These are phyloP conservation scores for Dicranocentrus wangi DNA, from an alignment of 2,888 invertebrate species.

Conservation along the genomic window DNA sequence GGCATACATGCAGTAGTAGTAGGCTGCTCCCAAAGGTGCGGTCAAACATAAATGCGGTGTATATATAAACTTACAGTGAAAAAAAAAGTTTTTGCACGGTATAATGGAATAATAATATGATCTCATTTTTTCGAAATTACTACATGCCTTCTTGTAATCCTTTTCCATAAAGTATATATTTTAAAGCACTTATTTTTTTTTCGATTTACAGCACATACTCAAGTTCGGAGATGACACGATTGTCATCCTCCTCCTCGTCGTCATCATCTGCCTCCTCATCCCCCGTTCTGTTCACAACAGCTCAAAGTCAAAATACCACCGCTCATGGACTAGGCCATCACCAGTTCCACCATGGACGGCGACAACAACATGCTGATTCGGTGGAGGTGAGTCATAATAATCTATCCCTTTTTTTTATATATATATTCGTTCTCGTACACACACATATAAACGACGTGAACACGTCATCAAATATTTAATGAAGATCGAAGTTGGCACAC, in stretches of 20 bases:
- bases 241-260: conserved; percentile 72
- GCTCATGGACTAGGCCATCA: conserved; percentile 32
- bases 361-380: conserved; percentile 66
- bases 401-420: background rate
- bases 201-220: conserved; percentile 71
- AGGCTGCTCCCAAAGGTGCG: no score
- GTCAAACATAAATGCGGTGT: no score
- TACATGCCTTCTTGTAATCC: background rate
- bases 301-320: conserved; percentile 66
- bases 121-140: no score
- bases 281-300: conserved; percentile 71
- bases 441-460: no score
- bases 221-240: conserved; percentile 73
- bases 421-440: no score
- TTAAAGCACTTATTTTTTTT: background rate
- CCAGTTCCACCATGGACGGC: conserved; percentile 60
- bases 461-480: background rate
- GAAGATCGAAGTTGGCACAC: conserved; percentile 27
- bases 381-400: conserved; percentile 68
- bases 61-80: no score
- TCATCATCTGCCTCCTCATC: conserved; percentile 72
- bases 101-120: no score
- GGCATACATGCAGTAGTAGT: no score
- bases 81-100: no score
- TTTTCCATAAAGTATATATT: background rate